Base-by-base conservation (phyloP, 2,113 vertebrate species). In the Manacus vitellinus region DNA sequence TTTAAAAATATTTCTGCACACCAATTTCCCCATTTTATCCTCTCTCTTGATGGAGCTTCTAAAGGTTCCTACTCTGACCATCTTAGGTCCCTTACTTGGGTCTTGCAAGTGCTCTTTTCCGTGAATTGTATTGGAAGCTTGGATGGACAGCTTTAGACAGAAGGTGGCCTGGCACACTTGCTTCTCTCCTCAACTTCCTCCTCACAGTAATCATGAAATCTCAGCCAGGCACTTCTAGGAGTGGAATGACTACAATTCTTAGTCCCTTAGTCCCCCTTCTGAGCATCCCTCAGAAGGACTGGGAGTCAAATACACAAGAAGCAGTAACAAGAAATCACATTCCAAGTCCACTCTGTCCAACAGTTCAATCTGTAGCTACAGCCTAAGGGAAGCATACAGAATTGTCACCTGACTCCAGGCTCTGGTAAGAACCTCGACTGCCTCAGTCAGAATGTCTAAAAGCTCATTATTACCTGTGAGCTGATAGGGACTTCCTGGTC, bases 401-500 rank as follows among this genome's bases (percentile, higher is more conserved):
- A 80, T 3, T 37, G 56, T 13, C 46, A 81, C 18, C 35, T 46
- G 54, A 58, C 18, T 27, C n/a, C 51, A 30, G 25, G 31, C 31
- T n/a, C 66, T 31, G 25, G 46, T 23, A 89, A 55, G 25, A 74
- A 31, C 23, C 46, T 51, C 1, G 0, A 9, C 43, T 4, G 6
- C 15, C 15, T 61, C 39, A n/a, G 20, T 15, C 4, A 2, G 43
- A 14, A 25, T 22, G 5, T 76, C 37, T 30, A 39, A 59, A 75
- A 65, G 24, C 31, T 72, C 63, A 7, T 80, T 93, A 97, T 94
- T 96, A 99, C 99, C 99, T 46, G 98, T 98, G 95, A 99, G 98
- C 86, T 99, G 99, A 96, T 99, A 99, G 0, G 99, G 99, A 85
- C 99, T 99, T 76, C 98, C 98, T 1, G 99, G 98, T 72, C 99